Evolutionary conservation across 2,888 invertebrate species (phyloP).

Genomic region (Arrhopalites spinosus): DNA sequence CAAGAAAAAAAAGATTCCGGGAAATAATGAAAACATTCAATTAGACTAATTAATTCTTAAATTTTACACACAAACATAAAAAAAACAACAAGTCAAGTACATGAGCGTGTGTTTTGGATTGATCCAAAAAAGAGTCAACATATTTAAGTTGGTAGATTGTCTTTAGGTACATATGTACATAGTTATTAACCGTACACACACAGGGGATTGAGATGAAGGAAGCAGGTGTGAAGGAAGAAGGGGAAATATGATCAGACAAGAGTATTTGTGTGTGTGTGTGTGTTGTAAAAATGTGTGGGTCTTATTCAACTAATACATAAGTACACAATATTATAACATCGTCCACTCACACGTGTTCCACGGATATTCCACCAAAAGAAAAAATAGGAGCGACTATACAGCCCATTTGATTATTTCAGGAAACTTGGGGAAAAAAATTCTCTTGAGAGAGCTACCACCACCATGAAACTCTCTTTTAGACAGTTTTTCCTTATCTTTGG

Average conservation of each 20-base stretch:
- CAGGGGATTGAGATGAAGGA: conserved; percentile 29
- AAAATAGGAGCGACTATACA: not conserved
- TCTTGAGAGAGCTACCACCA: no score
- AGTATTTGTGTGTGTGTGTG: no score
- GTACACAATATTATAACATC: conserved; percentile 17
- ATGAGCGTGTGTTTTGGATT: no score
- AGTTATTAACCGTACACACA: not conserved
- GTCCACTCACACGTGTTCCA: conserved; percentile 35
- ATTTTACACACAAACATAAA: not conserved
- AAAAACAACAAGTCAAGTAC: not conserved
- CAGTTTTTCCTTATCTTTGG: conserved; percentile 11
- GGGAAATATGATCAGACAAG: conserved; percentile 32
- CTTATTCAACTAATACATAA: conserved; percentile 15
- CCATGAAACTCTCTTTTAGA: not conserved
- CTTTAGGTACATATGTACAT: not conserved
- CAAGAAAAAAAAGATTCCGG: conserved; percentile 27
- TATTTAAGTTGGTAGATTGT: no score
- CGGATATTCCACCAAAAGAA: not conserved
- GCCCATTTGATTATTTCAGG: conserved; percentile 29
- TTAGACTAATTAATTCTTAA: conserved; percentile 33
- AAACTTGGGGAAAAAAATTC: not conserved
- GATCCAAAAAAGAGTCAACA: not conserved
- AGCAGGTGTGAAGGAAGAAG: conserved; percentile 36
- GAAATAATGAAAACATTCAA: conserved; percentile 37
- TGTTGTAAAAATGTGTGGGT: conserved; percentile 23